Conservation (phyloP, 35 echinoderm and acorn worm species). For the Ptychodera flava region DNA sequence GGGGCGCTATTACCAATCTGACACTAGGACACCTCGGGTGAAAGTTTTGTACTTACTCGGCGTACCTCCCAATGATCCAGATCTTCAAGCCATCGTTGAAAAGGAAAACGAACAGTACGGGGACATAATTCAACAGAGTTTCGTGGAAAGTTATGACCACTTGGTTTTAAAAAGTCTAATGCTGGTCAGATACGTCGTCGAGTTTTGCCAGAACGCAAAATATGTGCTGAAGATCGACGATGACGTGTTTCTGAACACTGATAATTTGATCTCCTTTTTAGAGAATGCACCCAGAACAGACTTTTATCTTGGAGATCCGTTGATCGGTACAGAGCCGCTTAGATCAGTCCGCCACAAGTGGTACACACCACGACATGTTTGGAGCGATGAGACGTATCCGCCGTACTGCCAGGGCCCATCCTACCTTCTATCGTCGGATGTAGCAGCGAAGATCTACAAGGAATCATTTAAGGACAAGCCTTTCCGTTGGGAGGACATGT, state of each 20-base stretch:
- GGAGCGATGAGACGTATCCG: slow-evolving; percentile 27
- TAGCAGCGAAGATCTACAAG: slow-evolving; percentile 26
- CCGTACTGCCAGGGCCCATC: slow-evolving; percentile 42
- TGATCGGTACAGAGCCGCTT: neutral
- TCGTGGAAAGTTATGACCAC: slow-evolving; percentile 45
- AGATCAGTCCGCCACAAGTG: slow-evolving; percentile 28
- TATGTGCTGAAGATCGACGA: slow-evolving; percentile 71
- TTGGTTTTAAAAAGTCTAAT: slow-evolving; percentile 55
- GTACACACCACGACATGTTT: slow-evolving; percentile 37
- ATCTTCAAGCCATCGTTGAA: neutral
- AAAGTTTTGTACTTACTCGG: neutral
- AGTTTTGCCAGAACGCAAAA: slow-evolving; percentile 38
- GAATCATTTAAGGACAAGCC: slow-evolving; percentile 30
- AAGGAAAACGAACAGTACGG: slow-evolving; percentile 2
- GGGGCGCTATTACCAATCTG: neutral
- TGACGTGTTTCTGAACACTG: slow-evolving; percentile 27
- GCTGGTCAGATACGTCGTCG: slow-evolving; percentile 44
- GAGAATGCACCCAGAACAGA: neutral
- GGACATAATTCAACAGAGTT: slow-evolving; percentile 64
- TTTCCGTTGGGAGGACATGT: slow-evolving; percentile 58
- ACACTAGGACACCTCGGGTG: neutral
- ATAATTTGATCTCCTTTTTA: neutral
- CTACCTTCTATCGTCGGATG: slow-evolving; percentile 53
- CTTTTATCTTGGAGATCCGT: neutral
- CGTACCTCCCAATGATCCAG: neutral